A percentile compares a stretch with the other conserved stretches of the same genome.
Conservation (phyloP, 2,797 vertebrate genomes). For the Poecilia gillii region DNA sequence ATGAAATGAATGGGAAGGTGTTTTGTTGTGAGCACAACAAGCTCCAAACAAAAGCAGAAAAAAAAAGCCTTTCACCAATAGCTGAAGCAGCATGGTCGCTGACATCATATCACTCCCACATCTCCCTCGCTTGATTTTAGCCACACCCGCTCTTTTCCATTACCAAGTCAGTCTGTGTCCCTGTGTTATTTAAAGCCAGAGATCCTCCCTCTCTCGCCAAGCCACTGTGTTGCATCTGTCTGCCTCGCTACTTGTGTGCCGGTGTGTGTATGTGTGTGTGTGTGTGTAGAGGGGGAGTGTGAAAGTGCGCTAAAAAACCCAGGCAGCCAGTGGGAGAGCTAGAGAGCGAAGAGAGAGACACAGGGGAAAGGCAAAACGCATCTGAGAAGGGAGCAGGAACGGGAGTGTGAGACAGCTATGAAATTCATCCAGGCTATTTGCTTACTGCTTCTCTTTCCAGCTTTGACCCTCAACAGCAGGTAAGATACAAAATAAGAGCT, state of each 20-base stretch:
- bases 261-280: slow-evolving; percentile 37
- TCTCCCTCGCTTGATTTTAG: slow-evolving; percentile 67
- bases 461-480: slow-evolving; percentile 83
- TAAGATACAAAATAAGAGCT: slow-evolving; percentile 58
- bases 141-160: slow-evolving; percentile 77
- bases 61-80: slow-evolving; percentile 54
- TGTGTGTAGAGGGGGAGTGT: slow-evolving; percentile 4
- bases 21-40: slow-evolving; percentile 34
- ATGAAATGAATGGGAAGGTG: slow-evolving; percentile 50
- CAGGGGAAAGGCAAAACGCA: slow-evolving; percentile 65
- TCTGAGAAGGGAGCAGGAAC: slow-evolving; percentile 68
- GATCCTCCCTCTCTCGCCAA: slow-evolving; percentile 74
- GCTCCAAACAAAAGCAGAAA: slow-evolving; percentile 47
- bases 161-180: slow-evolving; percentile 78
- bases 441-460: slow-evolving; percentile 82
- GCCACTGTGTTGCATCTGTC: slow-evolving; percentile 80
- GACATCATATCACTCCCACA: slow-evolving; percentile 81
- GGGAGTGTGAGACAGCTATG: slow-evolving; percentile 83
- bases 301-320: slow-evolving; percentile 73
- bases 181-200: slow-evolving; percentile 83
- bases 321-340: slow-evolving; percentile 74
- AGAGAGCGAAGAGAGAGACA: slow-evolving; percentile 74
- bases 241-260: slow-evolving; percentile 70
- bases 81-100: slow-evolving; percentile 68
- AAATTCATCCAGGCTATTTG: slow-evolving; percentile 84